Evolutionary conservation across 2,797 vertebrate species (phyloP).

Genomic region (Columba guinea): DNA sequence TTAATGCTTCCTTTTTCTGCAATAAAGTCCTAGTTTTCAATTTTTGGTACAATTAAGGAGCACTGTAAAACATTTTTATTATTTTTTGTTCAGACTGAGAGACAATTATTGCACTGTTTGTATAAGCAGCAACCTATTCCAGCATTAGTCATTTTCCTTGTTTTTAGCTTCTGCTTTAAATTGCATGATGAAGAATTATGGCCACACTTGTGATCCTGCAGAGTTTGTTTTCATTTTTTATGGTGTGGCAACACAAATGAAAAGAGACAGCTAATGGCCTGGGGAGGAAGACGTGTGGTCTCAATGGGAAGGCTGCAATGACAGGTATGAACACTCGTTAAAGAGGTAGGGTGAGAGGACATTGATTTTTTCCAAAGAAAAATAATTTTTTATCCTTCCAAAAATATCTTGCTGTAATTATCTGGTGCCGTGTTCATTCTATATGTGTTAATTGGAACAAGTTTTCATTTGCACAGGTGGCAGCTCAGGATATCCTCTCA

Average conservation of each 20-base stretch:
- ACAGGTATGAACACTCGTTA: slow-evolving; percentile 37
- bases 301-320: slow-evolving; percentile 24
- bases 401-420: slow-evolving; percentile 45
- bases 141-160: slow-evolving; percentile 70
- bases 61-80: slow-evolving; percentile 74
- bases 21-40: slow-evolving; percentile 73
- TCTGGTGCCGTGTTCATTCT: slow-evolving; percentile 7
- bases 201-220: slow-evolving; percentile 31
- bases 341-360: slow-evolving; percentile 12
- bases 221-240: slow-evolving; percentile 64
- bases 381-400: slow-evolving; percentile 39
- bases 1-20: slow-evolving; percentile 67
- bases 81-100: slow-evolving; percentile 67
- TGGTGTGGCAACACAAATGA: slow-evolving; percentile 31
- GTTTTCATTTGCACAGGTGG: slow-evolving; percentile 51
- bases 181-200: slow-evolving; percentile 66
- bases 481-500: neutral
- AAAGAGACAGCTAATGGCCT: slow-evolving; percentile 48
- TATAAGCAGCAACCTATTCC: slow-evolving; percentile 67
- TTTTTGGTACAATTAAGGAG: slow-evolving; percentile 69
- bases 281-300: slow-evolving; percentile 5
- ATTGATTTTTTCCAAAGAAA: slow-evolving; percentile 46
- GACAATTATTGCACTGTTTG: slow-evolving; percentile 73
- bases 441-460: slow-evolving; percentile 51
- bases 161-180: slow-evolving; percentile 74